Evolutionary conservation across 2,113 vertebrate species (phyloP), one percentile per base, ranked within the genome.

Genomic region (Thalassarche chlororhynchos): DNA sequence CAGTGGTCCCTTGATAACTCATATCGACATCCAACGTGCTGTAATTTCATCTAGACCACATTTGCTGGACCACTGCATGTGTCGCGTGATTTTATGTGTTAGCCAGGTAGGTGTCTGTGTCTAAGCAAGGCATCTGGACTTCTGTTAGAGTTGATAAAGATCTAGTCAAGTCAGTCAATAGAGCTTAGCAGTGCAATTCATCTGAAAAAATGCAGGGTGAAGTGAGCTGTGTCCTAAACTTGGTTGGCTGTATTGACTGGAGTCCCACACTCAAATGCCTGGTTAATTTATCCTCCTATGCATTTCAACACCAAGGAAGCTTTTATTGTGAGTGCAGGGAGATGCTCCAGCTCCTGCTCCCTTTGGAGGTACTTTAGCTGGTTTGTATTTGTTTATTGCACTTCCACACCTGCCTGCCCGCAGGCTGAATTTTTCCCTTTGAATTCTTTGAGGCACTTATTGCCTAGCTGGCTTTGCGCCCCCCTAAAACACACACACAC

Each of bases 51-150:
- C 80, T 10, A 21, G 79, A 36, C 29, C 38, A 20, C 15, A 1
- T 34, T 14, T 62, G 69, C 60, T 36, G 4, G 40, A 29, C 21
- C 25, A 2, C 64, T 26, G 57, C 57, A 17, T 0, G 6, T 0
- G 36, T 14, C 11, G 19, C 1, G 2, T 44, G 84, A 20, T 8
- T 36, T 25, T 14, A 4, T 16, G 47, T 10, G 7, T 23, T 31
- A 24, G 13, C 38, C 61, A 9, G 40, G 52, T 3, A 11, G 17
- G 61, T 9, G 40, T 5, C 62, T 62, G 49, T 24, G 26, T 15
- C 84, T 16, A 16, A 52, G 44, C 36, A 7, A n/a, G 51, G 64
- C 44, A 6, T 4, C 36, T 7, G 64, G 49, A 49, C 72, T 54
- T 21, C 79, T 32, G 14, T 6, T 9, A 5, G 46, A 20, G 66